Evolutionary conservation across 2,113 vertebrate species (phyloP), one percentile per base, ranked within the genome.

Genomic region (Girardinichthys multiradiatus): DNA sequence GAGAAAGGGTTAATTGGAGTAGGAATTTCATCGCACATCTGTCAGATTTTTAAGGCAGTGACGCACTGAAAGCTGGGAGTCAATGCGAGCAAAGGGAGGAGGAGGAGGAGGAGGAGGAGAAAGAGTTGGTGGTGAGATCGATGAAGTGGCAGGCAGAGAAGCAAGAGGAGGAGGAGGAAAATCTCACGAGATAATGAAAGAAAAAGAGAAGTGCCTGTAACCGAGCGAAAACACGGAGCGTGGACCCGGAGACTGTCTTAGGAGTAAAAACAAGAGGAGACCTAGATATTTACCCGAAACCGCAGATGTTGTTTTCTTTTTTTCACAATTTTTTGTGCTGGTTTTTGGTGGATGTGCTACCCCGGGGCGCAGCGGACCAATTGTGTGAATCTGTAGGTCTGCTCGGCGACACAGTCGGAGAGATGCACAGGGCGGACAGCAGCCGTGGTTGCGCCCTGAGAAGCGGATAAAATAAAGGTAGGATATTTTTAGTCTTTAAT

Each of bases 11-110:
- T 94, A 95, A 95, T 93, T 90, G 91, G 92, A 94, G 94, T 92
- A 94, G 92, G 94, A 93, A 94, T 95, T 95, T 94, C 93, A 93
- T 93, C 92, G 93, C 93, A 93, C 94, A 95, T 94, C 94, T 95
- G 94, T 95, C 94, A 95, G 94, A 94, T 95, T 94, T 93, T 94
- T 93, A 94, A 93, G 92, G 91, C 92, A 86, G 93, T 95, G 94
- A 94, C 94, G 94, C 91, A 93, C 89, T 82, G 93, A 89, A 87
- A 82, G 87, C 91, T 74, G 91, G 68, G 86, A 90, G 91, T 85
- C 82, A 72, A 82, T 81, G 90, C 69, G 90, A 81, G 90, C 70
- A 58, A 65, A 64, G 64, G 75, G 70, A 77, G 80, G 67, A 39
- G 48, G 30, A 21, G 48, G 29, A 19, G 85, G 87, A 80, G 87